These are phyloP conservation scores for Drosophila oshimai DNA, from an alignment of 1,140 invertebrate genomes.

Conservation along the genomic window DNA sequence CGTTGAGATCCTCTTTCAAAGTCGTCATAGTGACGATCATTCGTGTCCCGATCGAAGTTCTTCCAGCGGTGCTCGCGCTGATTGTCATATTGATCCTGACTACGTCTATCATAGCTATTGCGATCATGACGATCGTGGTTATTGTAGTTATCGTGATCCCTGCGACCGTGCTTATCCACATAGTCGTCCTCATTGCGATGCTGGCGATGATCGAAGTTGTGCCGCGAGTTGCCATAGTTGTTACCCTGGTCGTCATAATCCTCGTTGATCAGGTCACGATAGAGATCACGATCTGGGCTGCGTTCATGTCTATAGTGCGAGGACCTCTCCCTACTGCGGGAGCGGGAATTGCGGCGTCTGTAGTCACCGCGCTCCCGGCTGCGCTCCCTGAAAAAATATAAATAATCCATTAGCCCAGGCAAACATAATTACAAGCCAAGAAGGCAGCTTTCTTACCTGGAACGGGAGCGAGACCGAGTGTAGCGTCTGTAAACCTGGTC, in stretches of 20 bases:
- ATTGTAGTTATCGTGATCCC: background rate
- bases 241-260: conserved; percentile 68
- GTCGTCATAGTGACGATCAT: conserved; percentile 44
- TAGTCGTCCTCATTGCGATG: conserved; percentile 45
- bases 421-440: background rate
- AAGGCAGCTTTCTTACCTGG: conserved; percentile 34
- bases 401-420: background rate
- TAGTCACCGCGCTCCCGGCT: conserved; percentile 40
- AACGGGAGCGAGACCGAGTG: conserved; percentile 66
- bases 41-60: conserved; percentile 53
- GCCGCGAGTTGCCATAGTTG: conserved; percentile 31
- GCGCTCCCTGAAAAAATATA: conserved; percentile 32
- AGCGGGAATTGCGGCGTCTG: conserved; percentile 53
- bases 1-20: conserved; percentile 47
- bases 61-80: conserved; percentile 54
- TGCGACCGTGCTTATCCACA: background rate
- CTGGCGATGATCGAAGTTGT: conserved; percentile 37
- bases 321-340: conserved; percentile 66
- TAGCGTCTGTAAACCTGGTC: conserved; percentile 41
- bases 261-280: conserved; percentile 73
- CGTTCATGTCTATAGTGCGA: conserved; percentile 42
- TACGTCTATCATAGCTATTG: conserved; percentile 2
- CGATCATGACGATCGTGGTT: conserved; percentile 43
- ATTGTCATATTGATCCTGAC: conserved; percentile 1
- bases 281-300: conserved; percentile 69